These are phyloP conservation scores for Notolabrus celidotus DNA, from an alignment of 2,797 vertebrate genomes.

Conservation along the genomic window DNA sequence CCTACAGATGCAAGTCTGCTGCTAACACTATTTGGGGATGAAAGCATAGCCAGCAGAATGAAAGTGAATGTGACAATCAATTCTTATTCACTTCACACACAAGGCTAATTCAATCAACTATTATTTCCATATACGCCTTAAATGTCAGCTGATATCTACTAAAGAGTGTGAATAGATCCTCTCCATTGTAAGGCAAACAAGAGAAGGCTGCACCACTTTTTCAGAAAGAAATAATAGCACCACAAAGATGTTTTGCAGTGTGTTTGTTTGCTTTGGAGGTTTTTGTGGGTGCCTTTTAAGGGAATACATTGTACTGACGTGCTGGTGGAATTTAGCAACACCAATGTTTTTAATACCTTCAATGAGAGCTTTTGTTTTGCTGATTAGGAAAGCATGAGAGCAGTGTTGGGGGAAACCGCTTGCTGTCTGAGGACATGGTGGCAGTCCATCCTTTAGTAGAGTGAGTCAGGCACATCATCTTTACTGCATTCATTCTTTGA, in stretches of 20 bases:
- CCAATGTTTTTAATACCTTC: conserved; percentile 1
- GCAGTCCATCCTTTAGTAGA: conserved; percentile 50
- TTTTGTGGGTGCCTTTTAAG: conserved; percentile 18
- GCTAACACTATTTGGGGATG: conserved; percentile 48
- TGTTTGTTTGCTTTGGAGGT: not conserved
- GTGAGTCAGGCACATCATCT: conserved; percentile 66
- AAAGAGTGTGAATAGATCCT: conserved; percentile 19
- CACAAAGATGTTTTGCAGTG: conserved; percentile 7
- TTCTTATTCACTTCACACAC: conserved; percentile 60
- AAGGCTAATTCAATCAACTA: conserved; percentile 58
- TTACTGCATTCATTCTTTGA: conserved; percentile 74
- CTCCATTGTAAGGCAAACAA: conserved; percentile 19
- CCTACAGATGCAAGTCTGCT: conserved; percentile 42
- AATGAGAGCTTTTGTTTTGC: conserved; percentile 19
- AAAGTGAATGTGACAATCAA: conserved; percentile 59
- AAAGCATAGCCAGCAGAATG: conserved; percentile 44
- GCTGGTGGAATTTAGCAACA: conserved; percentile 11
- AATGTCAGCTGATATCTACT: conserved; percentile 33
- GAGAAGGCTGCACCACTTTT: conserved; percentile 9
- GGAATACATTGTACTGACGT: conserved; percentile 1
- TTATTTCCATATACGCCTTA: conserved; percentile 10
- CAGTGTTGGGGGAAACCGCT: conserved; percentile 29
- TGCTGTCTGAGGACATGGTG: conserved; percentile 31
- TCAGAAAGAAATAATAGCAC: conserved; percentile 24
- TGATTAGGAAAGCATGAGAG: conserved; percentile 24